phyloP scores from a whole-genome alignment of 2,797 vertebrate genomes.

The Tenualosa ilisha region DNA sequence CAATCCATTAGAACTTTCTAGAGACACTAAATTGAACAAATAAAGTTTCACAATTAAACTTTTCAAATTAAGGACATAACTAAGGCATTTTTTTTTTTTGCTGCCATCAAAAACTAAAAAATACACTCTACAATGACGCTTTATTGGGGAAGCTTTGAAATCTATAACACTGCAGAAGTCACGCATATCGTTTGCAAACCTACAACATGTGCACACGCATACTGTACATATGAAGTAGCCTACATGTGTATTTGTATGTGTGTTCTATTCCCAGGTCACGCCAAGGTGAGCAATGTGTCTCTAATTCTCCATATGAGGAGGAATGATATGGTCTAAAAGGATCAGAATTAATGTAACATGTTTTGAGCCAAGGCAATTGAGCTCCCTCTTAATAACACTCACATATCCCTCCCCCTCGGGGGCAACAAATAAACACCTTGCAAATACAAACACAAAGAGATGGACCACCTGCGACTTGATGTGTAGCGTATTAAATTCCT shows the following conservation, averaged over 20 bases:
- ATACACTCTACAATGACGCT: not conserved
- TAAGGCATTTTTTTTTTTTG: not conserved
- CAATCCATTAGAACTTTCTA: not conserved
- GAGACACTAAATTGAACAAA: not conserved
- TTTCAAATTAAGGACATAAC: not conserved
- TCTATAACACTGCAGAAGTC: not conserved
- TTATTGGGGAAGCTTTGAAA: not conserved
- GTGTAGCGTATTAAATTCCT: conserved; percentile 26
- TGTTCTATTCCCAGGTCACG: conserved; percentile 1
- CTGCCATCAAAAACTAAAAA: not conserved
- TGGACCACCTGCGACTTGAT: conserved; percentile 42
- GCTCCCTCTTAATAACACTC: not conserved
- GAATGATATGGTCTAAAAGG: not conserved
- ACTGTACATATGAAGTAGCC: not conserved
- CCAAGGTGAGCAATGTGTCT: not conserved
- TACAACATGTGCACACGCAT: not conserved
- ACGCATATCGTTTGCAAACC: not conserved
- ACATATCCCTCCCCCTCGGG: not conserved
- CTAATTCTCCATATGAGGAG: conserved; percentile 1
- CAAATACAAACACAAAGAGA: conserved; percentile 20
- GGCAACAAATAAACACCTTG: not conserved
- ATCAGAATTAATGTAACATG: conserved; percentile 3
- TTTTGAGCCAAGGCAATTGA: not conserved
- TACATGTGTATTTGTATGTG: not conserved
- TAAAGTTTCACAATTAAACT: not conserved